Evolutionary conservation across 2,113 vertebrate species (phyloP).

Genomic region (Ptilonorhynchus violaceus): DNA sequence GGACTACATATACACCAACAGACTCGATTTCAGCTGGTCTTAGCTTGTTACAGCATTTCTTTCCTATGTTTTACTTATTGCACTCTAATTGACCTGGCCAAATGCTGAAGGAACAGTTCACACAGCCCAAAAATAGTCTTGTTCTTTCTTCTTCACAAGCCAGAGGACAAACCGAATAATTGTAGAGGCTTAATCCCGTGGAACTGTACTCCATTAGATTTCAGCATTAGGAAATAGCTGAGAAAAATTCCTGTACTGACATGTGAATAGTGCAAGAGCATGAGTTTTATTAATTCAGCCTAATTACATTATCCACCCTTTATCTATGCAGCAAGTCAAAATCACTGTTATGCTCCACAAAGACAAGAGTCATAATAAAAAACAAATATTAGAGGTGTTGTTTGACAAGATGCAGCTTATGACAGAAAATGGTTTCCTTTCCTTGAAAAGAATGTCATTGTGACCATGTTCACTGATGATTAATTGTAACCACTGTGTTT

Average conservation of each 20-base stretch:
- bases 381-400: background rate
- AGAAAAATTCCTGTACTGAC: background rate
- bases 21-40: background rate
- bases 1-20: background rate
- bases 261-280: background rate
- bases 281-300: conserved; percentile 24
- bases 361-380: conserved; percentile 2
- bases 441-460: background rate
- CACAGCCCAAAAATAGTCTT: background rate
- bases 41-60: background rate
- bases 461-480: background rate
- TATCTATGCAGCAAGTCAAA: conserved; percentile 21
- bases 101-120: background rate
- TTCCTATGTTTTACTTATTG: background rate
- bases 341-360: background rate
- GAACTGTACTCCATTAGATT: background rate
- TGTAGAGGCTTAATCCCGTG: background rate
- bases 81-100: background rate
- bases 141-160: conserved; percentile 8
- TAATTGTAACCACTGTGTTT: conserved; percentile 38
- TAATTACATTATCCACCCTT: conserved; percentile 39
- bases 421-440: conserved; percentile 2
- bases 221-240: background rate
- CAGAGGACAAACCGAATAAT: background rate
- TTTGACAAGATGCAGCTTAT: conserved; percentile 48